Conservation (phyloP, 2,797 vertebrate species). For the Oreortyx pictus region DNA sequence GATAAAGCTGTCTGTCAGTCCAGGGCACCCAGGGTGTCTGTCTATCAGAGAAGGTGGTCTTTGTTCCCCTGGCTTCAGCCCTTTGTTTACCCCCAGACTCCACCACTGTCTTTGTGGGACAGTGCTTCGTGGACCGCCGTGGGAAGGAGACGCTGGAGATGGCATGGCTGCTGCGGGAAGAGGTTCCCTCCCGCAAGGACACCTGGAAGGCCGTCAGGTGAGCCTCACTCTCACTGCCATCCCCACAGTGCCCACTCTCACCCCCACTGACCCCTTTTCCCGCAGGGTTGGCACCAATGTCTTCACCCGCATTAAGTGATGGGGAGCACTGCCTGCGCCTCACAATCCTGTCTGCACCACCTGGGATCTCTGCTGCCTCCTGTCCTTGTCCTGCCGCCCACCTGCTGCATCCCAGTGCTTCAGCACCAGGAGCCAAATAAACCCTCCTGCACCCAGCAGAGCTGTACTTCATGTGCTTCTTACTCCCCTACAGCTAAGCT, state of each 20-base stretch:
- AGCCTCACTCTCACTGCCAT: rapidly evolving
- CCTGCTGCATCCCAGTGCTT: not conserved
- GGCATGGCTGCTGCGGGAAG: not conserved
- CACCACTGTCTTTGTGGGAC: not conserved
- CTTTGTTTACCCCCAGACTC: not conserved
- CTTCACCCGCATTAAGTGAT: conserved; percentile 4
- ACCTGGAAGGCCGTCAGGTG: conserved; percentile 10
- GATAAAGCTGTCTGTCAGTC: not conserved
- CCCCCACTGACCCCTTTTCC: not conserved
- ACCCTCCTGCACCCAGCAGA: not conserved
- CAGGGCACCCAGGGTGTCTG: not conserved
- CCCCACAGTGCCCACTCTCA: rapidly evolving
- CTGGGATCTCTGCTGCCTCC: not conserved
- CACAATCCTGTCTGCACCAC: not conserved
- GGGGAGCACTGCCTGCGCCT: not conserved
- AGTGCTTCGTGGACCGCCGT: not conserved
- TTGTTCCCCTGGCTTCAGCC: rapidly evolving
- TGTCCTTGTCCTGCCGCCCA: not conserved
- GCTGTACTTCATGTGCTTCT: rapidly evolving
- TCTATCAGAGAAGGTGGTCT: not conserved
- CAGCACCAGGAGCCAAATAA: not conserved
- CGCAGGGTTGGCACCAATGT: not conserved
- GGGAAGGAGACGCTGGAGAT: not conserved
- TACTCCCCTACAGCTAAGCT: not conserved
- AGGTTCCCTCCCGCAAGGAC: not conserved